Evolutionary conservation across 2,113 vertebrate species (phyloP), one percentile per base, ranked within the genome.

Genomic region (Saguinus midas): DNA sequence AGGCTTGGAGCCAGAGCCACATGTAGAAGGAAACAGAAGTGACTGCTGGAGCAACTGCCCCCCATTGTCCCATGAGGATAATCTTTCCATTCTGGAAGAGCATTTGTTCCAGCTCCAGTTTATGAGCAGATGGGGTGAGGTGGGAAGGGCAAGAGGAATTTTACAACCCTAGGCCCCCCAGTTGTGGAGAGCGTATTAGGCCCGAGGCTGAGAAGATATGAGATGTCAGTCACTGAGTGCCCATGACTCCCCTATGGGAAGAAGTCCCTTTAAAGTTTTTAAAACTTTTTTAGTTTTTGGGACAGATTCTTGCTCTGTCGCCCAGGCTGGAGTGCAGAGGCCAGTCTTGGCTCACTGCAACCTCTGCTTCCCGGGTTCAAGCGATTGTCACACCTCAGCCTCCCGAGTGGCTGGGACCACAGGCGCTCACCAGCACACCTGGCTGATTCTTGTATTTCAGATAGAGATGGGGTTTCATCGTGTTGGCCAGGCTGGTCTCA

Each of bases 101-200:
- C 11, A 0, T 43, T n/a, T 40, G 3, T 45, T 72, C 45, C 32
- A 18, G 55, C 48, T 72, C 27, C 9, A 10, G 43, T 37, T 64
- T 37, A 13, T 89, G 21, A 40, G 37, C 82, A 25, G 11, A 13
- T 25, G 55, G 21, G 5, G 6, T 6, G 8, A 9, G 8, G 3
- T 3, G 14, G 11, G 25, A 6, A 29, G 10, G 7, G 16, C 2
- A 10, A 14, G 21, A 0, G 1, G 0, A 43, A 25, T 21, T n/a
- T 21, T 29, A 52, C 5, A 29, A 5, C 18, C 43, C 48, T 18
- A 8, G 32, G 11, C 58, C 80, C 5, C 80, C 70, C 14, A 66
- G 4, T 18, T 20, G 13, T 61, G 1, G 17, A 45, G 66, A 18
- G 16, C 23, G 55, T 16, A 0, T n/a, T 43, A 66, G 50, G 3